Evolutionary conservation across 2,797 vertebrate genomes (phyloP).

Genomic region (Sebastes hubbsi): DNA sequence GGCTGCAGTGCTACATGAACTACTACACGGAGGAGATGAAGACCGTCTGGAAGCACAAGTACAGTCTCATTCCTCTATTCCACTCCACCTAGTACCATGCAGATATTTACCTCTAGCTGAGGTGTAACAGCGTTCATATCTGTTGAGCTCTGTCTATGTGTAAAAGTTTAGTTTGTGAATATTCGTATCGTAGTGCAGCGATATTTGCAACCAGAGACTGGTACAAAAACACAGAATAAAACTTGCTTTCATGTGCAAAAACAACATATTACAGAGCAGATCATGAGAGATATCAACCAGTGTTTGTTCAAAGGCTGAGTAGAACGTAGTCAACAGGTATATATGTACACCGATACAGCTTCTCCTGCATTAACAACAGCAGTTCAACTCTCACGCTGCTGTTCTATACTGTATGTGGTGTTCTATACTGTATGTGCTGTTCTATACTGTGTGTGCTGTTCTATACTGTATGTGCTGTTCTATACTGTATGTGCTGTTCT

Average conservation of each 20-base stretch:
- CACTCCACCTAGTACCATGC: background rate
- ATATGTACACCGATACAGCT: background rate
- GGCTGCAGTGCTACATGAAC: slow-evolving; percentile 94
- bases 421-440: too few species aligned
- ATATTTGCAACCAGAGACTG: background rate
- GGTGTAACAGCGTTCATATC: background rate
- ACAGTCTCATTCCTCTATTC: background rate
- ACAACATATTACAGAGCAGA: background rate
- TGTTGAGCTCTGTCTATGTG: background rate
- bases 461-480: too few species aligned
- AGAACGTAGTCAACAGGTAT: background rate
- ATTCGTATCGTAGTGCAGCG: background rate
- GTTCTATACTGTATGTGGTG: background rate
- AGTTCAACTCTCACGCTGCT: too few species aligned
- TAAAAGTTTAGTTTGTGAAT: background rate
- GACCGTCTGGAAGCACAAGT: slow-evolving; percentile 93
- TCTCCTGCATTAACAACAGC: too few species aligned
- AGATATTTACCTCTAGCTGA: background rate
- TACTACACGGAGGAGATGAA: slow-evolving; percentile 98
- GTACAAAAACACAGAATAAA: background rate
- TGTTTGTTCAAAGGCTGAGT: background rate
- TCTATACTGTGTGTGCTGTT: too few species aligned
- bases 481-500: too few species aligned
- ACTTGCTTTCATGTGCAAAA: background rate
- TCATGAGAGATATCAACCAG: background rate